Percentiles rank a stretch among this genome's conserved stretches.
Conservation (phyloP, 1,140 invertebrate genomes). For the Zaprionus tsacasi region DNA sequence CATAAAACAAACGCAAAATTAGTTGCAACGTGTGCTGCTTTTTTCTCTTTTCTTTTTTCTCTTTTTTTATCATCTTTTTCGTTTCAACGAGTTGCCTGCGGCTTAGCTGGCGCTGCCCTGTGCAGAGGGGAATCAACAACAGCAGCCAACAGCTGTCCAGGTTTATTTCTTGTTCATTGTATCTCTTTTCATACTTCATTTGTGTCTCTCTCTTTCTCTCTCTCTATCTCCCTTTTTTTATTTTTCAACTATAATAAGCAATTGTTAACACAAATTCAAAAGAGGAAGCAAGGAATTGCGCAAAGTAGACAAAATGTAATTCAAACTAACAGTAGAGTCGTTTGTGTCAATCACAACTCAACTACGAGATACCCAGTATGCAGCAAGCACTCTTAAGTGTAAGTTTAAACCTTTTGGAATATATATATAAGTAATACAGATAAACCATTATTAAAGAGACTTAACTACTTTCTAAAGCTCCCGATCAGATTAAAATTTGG, state of each 20-base stretch:
- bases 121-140: slow-evolving; percentile 1
- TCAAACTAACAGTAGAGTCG: neutral
- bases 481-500: no score
- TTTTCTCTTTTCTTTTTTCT: slow-evolving; percentile 5
- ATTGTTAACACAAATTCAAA: slow-evolving; percentile 7
- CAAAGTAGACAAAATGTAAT: neutral
- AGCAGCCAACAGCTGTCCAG: slow-evolving; percentile 44
- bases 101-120: slow-evolving; percentile 19
- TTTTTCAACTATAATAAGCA: slow-evolving; percentile 5
- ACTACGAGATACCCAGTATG: neutral
- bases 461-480: no score
- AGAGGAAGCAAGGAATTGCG: neutral
- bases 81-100: slow-evolving; percentile 37
- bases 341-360: neutral
- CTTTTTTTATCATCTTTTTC: slow-evolving; percentile 24
- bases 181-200: neutral
- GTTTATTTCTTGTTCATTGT: slow-evolving; percentile 2
- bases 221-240: neutral
- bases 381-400: neutral
- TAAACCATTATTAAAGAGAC: no score
- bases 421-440: no score
- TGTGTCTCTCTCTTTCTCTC: neutral
- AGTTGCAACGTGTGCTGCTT: slow-evolving; percentile 68
- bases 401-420: no score
- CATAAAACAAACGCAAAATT: slow-evolving; percentile 77